Base-by-base conservation (phyloP, 2,797 vertebrate genomes). In the Graptemys geographica region DNA sequence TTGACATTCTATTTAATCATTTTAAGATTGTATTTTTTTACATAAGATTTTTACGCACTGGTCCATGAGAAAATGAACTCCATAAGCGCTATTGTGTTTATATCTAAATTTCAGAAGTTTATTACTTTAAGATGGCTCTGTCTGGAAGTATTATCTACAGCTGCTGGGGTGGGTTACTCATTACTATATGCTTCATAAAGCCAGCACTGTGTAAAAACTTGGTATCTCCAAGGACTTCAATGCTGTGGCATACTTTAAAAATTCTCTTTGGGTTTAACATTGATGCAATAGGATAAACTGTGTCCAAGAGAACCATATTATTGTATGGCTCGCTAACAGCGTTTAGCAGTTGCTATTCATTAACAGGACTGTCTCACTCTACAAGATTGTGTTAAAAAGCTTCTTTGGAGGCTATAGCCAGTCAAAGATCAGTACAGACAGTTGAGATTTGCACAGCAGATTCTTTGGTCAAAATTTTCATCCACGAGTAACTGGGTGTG, bases 81-180 rank as follows among this genome's bases (percentile, higher is more conserved):
- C 52, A 52, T 25, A 59, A 59, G 12, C 13, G 28, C 12, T 47
- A 78, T 49, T 47, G 74, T 28, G 12, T 47, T 47, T 78, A 49
- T 28, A 78, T 13, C 27, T 27, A 74, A 55, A 41, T 74, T 44
- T 74, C 41, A 23, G 25, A 27, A 74, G 11, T 74, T 74, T 74
- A 19, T 74, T 74, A 74, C 23, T 78, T 47, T 49, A 27, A 28
- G 74, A 49, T 28, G 51, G 6, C 52, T 53, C n/a, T n/a, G 23
- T 53, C 52, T 81, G 21, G 21, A 21, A 53, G 37, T 80, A 62
- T 41, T n/a, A 83, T 47, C 8, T 2, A 19, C 62, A 92, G 79
- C 41, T 53, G 8, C 4, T 49, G 1, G 0, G 15, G 31, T 49
- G 16, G 1, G 0, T 41, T 41, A 86, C 41, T 78, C 27, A 49